Conservation (phyloP, 2,888 invertebrate genomes). For the Microdon myrmicae region DNA sequence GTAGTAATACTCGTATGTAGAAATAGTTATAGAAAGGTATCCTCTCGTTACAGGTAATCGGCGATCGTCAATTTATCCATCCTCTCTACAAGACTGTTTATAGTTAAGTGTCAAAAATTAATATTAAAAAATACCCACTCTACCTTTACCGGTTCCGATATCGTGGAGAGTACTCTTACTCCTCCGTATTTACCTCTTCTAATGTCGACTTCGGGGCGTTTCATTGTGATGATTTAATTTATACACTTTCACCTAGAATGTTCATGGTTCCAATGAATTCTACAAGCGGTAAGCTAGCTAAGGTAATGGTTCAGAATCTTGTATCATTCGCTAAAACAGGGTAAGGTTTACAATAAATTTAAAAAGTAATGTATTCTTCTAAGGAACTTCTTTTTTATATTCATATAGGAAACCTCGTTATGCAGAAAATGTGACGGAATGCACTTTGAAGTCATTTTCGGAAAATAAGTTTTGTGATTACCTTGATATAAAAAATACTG, state of each 20-base stretch:
- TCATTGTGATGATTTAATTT: conserved; percentile 70
- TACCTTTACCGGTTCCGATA: conserved; percentile 69
- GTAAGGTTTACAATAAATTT: too few species aligned
- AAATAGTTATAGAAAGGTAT: too few species aligned
- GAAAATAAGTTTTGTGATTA: conserved; percentile 60
- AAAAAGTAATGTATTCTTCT: not conserved
- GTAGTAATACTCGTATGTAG: not conserved
- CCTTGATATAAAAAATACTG: conserved; percentile 58
- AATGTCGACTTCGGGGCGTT: conserved; percentile 62
- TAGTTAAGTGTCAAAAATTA: conserved; percentile 54
- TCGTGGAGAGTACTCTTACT: conserved; percentile 66
- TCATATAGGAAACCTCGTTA: too few species aligned
- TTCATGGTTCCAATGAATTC: too few species aligned
- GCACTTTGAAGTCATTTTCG: too few species aligned
- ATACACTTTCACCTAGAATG: too few species aligned
- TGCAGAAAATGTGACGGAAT: conserved; percentile 16
- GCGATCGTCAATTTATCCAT: conserved; percentile 68
- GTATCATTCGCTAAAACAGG: conserved; percentile 68
- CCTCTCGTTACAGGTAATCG: conserved; percentile 64
- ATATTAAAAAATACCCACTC: conserved; percentile 61
- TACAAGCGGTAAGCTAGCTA: conserved; percentile 62
- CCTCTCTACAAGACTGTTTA: conserved; percentile 64
- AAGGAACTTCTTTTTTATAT: not conserved
- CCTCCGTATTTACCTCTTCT: conserved; percentile 66
- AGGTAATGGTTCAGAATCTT: conserved; percentile 65